Base-by-base conservation (phyloP, 2,888 invertebrate genomes). In the Oxystoma pomonae region DNA sequence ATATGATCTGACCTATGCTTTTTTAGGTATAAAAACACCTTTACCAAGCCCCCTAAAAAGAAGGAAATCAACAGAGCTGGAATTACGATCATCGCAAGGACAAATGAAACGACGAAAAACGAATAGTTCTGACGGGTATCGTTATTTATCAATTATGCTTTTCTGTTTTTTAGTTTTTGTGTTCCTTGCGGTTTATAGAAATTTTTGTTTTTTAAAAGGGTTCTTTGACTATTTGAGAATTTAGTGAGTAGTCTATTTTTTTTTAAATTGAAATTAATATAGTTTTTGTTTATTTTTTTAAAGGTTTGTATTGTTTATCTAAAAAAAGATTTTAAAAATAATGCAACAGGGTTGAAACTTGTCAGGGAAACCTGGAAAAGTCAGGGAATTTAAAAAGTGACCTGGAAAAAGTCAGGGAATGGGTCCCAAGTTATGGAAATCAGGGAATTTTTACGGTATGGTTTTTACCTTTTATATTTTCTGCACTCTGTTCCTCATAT, bases 41-140 rank as follows among this genome's bases (percentile, higher is more conserved):
- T 56, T 65, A 12, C 64, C 68, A 7, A 67, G 65, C 56, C 68
- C 63, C 2, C 17, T 65, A 19, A 72, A 68, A 60, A 63, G 68
- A 20, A 67, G 67, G 7, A 68, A 62, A 22, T 65, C 67, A 1
- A 62, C 60, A 9, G 70, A 71, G 2, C 62, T 57, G 1, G 56
- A 63, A 1, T 7, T 3, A 35, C 62, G 17, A 9, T 56, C 68
- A 1, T 55, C 60, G 50, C 22, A 61, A n/a, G n/a, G n/a, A n/a
- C n/a, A n/a, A n/a, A n/a, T n/a, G 1, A 71, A 69, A 61, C 64
- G 65, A 51, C 62, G 68, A 52, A 72, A 65, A 59, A 66, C 67
- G 16, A 68, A 70, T 56, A 68, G 68, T 64, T 67, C 66, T 61
- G 67, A 65, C 19, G 67, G 69, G 71, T 70, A 59, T 66, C 64